phyloP scores from a whole-genome alignment of 2,797 vertebrate genomes.

The Philypnodon macrostomus region DNA sequence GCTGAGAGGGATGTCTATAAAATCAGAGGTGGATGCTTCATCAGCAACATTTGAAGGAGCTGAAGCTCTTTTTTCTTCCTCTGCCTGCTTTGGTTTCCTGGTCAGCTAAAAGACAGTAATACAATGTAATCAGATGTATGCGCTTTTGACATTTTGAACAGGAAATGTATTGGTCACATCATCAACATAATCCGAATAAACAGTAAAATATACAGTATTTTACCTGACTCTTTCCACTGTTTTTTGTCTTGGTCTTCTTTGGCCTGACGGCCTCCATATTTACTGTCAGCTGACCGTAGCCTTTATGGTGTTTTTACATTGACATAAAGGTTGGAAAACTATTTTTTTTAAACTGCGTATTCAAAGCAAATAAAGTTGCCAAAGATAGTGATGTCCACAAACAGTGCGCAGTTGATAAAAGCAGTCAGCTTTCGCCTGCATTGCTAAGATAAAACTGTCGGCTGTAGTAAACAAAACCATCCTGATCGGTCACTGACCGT shows the following conservation, averaged over 20 bases:
- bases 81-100: conserved; percentile 65
- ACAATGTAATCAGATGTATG: background rate
- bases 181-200: background rate
- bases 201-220: conserved; percentile 14
- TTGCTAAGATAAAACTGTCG: conserved; percentile 42
- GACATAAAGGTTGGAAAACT: conserved; percentile 11
- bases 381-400: conserved; percentile 8
- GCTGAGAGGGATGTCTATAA: conserved; percentile 75
- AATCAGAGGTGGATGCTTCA: conserved; percentile 51
- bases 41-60: conserved; percentile 33
- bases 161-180: too few species aligned
- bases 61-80: conserved; percentile 47
- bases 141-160: background rate
- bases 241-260: conserved; percentile 75
- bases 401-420: conserved; percentile 9
- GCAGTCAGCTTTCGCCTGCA: conserved; percentile 28
- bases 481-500: conserved; percentile 11
- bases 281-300: conserved; percentile 34
- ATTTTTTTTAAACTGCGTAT: conserved; percentile 6
- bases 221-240: conserved; percentile 73
- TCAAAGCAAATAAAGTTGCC: conserved; percentile 4
- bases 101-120: conserved; percentile 37
- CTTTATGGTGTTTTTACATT: conserved; percentile 28
- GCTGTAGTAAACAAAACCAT: background rate
- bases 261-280: conserved; percentile 81